A percentile compares a stretch with the other conserved stretches of the same genome.
Evolutionary conservation across 2,797 vertebrate genomes (phyloP).

Genomic region (Sphaeramia orbicularis): DNA sequence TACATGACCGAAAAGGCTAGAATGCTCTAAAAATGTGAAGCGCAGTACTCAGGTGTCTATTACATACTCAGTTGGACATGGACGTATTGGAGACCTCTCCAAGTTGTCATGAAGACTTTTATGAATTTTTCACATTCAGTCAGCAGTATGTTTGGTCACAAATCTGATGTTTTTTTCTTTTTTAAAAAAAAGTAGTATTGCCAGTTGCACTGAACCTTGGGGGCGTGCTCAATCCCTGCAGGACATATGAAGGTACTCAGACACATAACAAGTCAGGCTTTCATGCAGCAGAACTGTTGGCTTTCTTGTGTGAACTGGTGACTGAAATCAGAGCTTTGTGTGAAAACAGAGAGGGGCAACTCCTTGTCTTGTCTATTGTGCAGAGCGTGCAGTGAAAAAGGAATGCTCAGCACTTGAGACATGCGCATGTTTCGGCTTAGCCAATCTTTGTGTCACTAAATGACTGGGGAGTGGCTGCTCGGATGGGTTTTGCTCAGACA

Average conservation of each 20-base stretch:
- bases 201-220: constrained; percentile 12
- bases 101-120: background rate
- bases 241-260: constrained; percentile 5
- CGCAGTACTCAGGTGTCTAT: too few species aligned
- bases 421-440: constrained; percentile 44
- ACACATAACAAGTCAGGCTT: constrained; percentile 4
- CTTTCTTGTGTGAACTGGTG: constrained; percentile 11
- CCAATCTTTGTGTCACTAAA: constrained; percentile 57
- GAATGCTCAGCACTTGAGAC: constrained; percentile 61
- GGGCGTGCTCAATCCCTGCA: background rate
- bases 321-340: constrained; percentile 61
- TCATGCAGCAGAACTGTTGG: constrained; percentile 11
- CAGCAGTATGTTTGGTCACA: background rate
- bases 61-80: background rate
- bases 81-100: constrained; percentile 1
- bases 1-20: too few species aligned
- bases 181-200: background rate
- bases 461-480: constrained; percentile 45
- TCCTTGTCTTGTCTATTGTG: constrained; percentile 54
- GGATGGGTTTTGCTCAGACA: constrained; percentile 30
- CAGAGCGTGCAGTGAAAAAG: constrained; percentile 38
- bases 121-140: background rate
- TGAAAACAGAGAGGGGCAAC: constrained; percentile 42
- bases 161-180: constrained; percentile 20
- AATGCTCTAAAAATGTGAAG: background rate